Percentiles rank a stretch among this genome's conserved stretches.
Conservation (phyloP, 2,113 vertebrate genomes). For the Mugil cephalus region DNA sequence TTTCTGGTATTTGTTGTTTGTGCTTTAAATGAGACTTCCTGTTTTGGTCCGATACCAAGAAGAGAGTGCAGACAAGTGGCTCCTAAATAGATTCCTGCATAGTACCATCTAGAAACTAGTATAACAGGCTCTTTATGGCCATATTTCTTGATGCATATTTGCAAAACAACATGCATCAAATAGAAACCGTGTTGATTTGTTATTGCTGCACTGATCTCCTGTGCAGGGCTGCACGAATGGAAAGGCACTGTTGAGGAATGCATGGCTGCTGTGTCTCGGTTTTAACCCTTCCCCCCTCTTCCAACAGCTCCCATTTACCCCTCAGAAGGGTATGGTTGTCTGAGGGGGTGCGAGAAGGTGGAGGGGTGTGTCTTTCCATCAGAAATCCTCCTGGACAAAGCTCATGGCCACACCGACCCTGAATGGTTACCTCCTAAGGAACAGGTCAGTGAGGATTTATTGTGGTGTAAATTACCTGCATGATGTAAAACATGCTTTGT, state of each 20-base stretch:
- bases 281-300: constrained; percentile 28
- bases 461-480: constrained; percentile 16
- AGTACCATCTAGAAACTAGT: neutral
- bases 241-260: constrained; percentile 29
- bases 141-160: neutral
- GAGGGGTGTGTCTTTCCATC: constrained; percentile 8
- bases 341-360: constrained; percentile 14
- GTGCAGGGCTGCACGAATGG: neutral
- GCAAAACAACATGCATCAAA: neutral
- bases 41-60: constrained; percentile 1
- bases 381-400: constrained; percentile 26
- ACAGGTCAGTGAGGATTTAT: constrained; percentile 58
- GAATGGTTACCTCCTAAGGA: constrained; percentile 38
- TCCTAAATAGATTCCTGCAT: neutral
- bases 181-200: too few relatives aligned
- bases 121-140: neutral
- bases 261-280: neutral
- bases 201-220: neutral
- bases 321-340: constrained; percentile 21
- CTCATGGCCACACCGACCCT: constrained; percentile 38
- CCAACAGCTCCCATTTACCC: constrained; percentile 23
- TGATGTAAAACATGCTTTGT: neutral
- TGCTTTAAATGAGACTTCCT: constrained; percentile 36
- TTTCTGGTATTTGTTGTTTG: constrained; percentile 44
- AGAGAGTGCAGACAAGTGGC: neutral